phyloP scores from a whole-genome alignment of 2,113 vertebrate species.

The Zosterops lateralis region DNA sequence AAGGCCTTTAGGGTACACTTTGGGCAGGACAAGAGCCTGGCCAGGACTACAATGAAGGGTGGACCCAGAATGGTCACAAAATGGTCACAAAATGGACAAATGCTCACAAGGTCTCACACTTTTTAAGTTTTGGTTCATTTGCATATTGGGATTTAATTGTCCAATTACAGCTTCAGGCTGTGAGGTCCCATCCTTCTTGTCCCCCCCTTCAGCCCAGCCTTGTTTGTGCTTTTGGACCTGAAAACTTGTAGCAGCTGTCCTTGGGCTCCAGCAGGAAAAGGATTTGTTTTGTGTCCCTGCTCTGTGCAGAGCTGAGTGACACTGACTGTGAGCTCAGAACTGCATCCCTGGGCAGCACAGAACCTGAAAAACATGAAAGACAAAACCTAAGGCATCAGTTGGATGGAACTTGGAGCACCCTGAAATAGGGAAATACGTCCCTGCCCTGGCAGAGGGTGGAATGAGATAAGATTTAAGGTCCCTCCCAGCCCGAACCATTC shows the following conservation, averaged over 20 bases:
- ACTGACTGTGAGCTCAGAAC: background rate
- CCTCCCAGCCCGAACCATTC: background rate
- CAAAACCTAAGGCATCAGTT: background rate
- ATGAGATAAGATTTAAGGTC: background rate
- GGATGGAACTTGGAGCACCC: background rate
- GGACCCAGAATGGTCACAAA: background rate
- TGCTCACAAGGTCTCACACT: background rate
- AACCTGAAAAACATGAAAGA: fast-evolving
- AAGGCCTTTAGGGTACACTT: background rate
- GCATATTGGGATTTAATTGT: background rate
- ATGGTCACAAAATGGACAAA: background rate
- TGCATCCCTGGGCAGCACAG: background rate
- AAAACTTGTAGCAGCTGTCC: background rate
- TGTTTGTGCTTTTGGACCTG: background rate
- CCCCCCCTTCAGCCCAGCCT: background rate
- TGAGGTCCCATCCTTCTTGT: background rate
- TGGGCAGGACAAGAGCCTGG: background rate
- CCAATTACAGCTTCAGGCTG: background rate
- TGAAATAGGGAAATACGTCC: background rate
- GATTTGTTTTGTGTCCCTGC: background rate
- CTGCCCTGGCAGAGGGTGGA: background rate
- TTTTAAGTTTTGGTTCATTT: background rate
- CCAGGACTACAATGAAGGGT: background rate
- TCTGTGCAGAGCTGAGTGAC: background rate
- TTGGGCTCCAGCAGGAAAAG: background rate